Conservation (phyloP, 2,797 vertebrate genomes). For the Echeneis naucrates region DNA sequence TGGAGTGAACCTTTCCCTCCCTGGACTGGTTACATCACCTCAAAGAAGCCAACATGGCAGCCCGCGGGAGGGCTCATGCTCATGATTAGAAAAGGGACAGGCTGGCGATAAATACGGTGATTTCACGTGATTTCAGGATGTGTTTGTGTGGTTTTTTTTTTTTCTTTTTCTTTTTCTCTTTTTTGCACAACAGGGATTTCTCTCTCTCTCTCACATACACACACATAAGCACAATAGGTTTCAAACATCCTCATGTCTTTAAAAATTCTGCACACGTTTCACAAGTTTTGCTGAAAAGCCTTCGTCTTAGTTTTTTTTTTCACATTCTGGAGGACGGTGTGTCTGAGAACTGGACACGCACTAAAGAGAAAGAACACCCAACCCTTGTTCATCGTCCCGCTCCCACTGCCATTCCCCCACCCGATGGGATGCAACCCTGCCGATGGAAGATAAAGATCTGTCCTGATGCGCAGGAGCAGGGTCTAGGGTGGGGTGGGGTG, state of each 20-base stretch:
- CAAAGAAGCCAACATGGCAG: background rate
- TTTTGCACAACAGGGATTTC: constrained; percentile 68
- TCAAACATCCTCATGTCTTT: constrained; percentile 42
- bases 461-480: constrained; percentile 31
- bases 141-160: constrained; percentile 5
- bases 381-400: constrained; percentile 6
- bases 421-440: background rate
- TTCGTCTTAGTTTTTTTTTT: constrained; percentile 59
- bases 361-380: constrained; percentile 62
- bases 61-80: constrained; percentile 32
- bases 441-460: constrained; percentile 10
- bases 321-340: constrained; percentile 78
- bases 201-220: no score
- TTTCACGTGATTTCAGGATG: constrained; percentile 31
- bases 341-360: constrained; percentile 36
- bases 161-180: no score
- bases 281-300: constrained; percentile 49
- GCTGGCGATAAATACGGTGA: constrained; percentile 28
- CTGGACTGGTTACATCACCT: constrained; percentile 24
- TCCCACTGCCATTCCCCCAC: background rate
- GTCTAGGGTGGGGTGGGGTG: constrained; percentile 3
- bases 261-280: constrained; percentile 34
- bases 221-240: constrained; percentile 16
- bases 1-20: background rate
- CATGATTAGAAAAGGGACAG: constrained; percentile 8